Base-by-base conservation (phyloP, 64 coral and sea anemone genomes). In the Hydrozoanthus tunicans region DNA sequence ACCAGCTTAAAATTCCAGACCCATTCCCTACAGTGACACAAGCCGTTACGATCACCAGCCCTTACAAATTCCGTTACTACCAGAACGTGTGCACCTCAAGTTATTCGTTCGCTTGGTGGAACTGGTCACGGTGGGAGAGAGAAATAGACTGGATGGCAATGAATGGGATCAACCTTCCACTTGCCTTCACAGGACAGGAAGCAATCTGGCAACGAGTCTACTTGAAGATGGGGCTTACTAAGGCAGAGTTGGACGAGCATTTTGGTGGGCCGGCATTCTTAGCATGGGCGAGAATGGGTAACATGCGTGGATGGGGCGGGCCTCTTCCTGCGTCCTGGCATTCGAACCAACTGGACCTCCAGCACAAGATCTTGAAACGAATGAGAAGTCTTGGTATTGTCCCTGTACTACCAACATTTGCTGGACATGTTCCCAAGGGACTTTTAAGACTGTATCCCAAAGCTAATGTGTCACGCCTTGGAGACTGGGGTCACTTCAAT, bases 21-120 rank as follows among this genome's bases (percentile, higher is more conserved):
- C 93, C 88, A 52, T 95, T 98, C 59, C 96, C 96, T 52, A 80
- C 73, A 82, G 91, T 98, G 6, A 7, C 51, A 79, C 10, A 63
- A 24, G 15, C 73, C 60, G 94, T 95, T 3, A 91, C n/a, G 9
- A 78, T 98, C 17, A 79, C 83, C 59, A 90, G 90, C 63, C 93
- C 93, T 4, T 82, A 98, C 71, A 98, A 90, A 59, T 95, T 98
- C 56, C 89, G 96, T 25, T 98, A 98, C 89, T 98, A 98, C 63
- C 96, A 98, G 77, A 98, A 98, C 91, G 96, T 98, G 3, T 98
- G 96, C 56, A 94, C 96, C 4, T 86, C 94, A 11, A 98, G 96
- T 66, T 98, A 98, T 80, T 98, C 96, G 26, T 95, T 98, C 81
- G 96, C 86, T 0, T 98, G 96, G 96, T 95, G 94, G 96, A 98